phyloP scores from a whole-genome alignment of 2,113 vertebrate genomes.

The Myodes glareolus region DNA sequence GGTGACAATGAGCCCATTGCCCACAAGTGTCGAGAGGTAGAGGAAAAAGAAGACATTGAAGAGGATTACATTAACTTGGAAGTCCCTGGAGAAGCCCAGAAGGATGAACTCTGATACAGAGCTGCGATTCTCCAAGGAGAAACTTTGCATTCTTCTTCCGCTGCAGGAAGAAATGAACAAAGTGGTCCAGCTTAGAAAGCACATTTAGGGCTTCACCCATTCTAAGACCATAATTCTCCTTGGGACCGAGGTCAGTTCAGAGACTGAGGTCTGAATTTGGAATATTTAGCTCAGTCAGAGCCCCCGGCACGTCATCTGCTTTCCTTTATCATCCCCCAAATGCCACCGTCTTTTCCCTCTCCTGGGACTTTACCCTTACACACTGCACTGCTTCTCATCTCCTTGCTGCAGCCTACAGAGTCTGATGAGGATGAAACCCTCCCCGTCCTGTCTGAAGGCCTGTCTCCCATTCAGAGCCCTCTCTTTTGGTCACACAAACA shows the following conservation, averaged over 20 bases:
- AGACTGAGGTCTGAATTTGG: not conserved
- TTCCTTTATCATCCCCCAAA: not conserved
- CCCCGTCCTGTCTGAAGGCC: not conserved
- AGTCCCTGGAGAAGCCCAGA: constrained; percentile 69
- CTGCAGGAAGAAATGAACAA: not conserved
- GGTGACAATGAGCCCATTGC: constrained; percentile 63
- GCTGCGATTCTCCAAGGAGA: constrained; percentile 62
- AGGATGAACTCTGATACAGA: constrained; percentile 65
- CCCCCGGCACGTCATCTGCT: not conserved
- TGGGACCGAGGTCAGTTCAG: not conserved
- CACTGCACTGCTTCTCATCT: not conserved
- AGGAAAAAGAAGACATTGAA: constrained; percentile 67
- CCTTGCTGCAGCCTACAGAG: not conserved
- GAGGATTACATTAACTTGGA: constrained; percentile 59
- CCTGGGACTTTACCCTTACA: not conserved
- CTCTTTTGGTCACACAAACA: not conserved
- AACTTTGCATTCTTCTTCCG: constrained; percentile 49
- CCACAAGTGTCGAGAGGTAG: constrained; percentile 62
- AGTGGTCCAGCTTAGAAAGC: not conserved
- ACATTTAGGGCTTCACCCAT: not conserved
- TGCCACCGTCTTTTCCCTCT: not conserved
- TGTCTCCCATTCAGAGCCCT: not conserved
- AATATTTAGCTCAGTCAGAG: not conserved
- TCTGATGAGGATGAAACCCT: not conserved
- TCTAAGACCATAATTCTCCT: not conserved